Evolutionary conservation across 2,113 vertebrate genomes (phyloP).

Genomic region (Sorex fumeus): DNA sequence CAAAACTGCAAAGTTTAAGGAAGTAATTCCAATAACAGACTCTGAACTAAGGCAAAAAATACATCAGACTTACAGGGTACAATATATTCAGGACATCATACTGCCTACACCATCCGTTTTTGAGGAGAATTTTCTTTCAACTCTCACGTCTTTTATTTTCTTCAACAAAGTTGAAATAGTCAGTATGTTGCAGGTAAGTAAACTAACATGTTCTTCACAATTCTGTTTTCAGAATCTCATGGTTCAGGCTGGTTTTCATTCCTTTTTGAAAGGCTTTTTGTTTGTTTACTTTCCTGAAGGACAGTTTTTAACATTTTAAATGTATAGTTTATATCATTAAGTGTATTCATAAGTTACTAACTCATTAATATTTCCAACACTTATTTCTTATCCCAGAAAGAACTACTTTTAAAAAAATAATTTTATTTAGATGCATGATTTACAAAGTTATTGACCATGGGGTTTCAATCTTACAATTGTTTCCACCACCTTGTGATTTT

Average conservation of each 20-base stretch:
- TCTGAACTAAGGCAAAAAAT: conserved; percentile 99
- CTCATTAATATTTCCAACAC: neutral
- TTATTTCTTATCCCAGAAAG: conserved; percentile 32
- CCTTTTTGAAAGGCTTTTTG: conserved; percentile 45
- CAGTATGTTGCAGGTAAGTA: conserved; percentile 99
- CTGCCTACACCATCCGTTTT: conserved; percentile 98
- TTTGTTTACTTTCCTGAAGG: conserved; percentile 53
- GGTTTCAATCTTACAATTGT: no score
- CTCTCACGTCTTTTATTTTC: conserved; percentile 99
- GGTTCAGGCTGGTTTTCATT: conserved; percentile 21
- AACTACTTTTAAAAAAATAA: neutral
- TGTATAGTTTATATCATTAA: conserved; percentile 1
- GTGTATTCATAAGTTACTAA: neutral
- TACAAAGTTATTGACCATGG: no score
- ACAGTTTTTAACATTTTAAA: conserved; percentile 27
- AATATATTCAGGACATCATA: conserved; percentile 99
- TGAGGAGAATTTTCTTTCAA: conserved; percentile 99
- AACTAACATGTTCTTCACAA: conserved; percentile 4
- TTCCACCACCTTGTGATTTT: no score
- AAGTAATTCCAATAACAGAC: conserved; percentile 99
- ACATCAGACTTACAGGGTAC: conserved; percentile 99
- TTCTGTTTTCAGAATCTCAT: conserved; percentile 53
- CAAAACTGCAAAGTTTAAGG: conserved; percentile 99
- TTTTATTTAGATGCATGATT: no score
- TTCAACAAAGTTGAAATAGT: conserved; percentile 99